These are phyloP conservation scores for Ypsolopha scabrella DNA, from an alignment of 2,888 invertebrate genomes.

Conservation along the genomic window DNA sequence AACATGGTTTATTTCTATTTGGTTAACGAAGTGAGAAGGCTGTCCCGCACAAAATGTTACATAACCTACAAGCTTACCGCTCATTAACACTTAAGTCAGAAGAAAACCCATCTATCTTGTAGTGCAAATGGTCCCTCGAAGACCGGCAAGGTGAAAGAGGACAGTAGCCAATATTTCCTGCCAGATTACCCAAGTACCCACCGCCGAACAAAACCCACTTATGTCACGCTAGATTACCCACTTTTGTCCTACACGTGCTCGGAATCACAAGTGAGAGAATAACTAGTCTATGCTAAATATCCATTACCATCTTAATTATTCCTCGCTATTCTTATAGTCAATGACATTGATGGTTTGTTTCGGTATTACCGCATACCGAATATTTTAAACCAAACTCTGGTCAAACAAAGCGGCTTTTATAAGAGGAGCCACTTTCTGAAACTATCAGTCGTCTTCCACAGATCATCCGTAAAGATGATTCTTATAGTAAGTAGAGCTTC, in stretches of 20 bases:
- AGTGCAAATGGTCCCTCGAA: too few species aligned
- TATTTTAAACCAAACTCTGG: conserved; percentile 31
- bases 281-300: conserved; percentile 44
- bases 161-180: conserved; percentile 1
- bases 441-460: conserved; percentile 54
- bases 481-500: conserved; percentile 41
- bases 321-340: conserved; percentile 48
- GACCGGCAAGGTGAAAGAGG: too few species aligned
- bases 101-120: too few species aligned
- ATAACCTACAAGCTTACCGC: too few species aligned
- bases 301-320: conserved; percentile 65
- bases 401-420: conserved; percentile 54
- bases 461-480: conserved; percentile 57
- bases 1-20: too few species aligned
- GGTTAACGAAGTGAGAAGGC: too few species aligned
- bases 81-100: too few species aligned
- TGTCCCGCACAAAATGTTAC: too few species aligned
- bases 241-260: conserved; percentile 46
- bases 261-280: conserved; percentile 40
- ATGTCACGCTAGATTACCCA: conserved; percentile 39
- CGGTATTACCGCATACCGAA: conserved; percentile 58
- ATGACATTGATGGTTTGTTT: conserved; percentile 67
- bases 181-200: conserved; percentile 36
- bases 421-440: conserved; percentile 45
- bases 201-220: conserved; percentile 32